These are phyloP conservation scores for Lysiphlebus fabarum DNA, from an alignment of 1,140 invertebrate species.

Conservation along the genomic window DNA sequence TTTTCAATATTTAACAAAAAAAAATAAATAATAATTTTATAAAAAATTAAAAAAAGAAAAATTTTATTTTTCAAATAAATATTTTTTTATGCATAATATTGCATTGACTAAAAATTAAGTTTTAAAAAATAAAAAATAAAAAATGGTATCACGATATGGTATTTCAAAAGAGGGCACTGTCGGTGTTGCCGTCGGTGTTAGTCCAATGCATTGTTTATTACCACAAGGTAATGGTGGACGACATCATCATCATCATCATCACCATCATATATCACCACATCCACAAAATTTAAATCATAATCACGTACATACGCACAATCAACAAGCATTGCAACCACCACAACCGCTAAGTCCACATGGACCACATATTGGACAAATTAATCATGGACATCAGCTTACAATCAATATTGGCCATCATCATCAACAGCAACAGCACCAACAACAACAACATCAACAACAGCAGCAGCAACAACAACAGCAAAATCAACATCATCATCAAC, in stretches of 20 bases:
- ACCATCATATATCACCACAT: conserved; percentile 38
- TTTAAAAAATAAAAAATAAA: conserved; percentile 12
- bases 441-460: conserved; percentile 36
- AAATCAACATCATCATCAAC: conserved; percentile 37
- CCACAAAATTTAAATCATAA: conserved; percentile 46
- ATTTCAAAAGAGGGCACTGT: conserved; percentile 48
- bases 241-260: conserved; percentile 24
- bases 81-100: neutral
- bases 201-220: conserved; percentile 46
- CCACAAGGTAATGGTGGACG: conserved; percentile 45
- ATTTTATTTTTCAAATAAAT: conserved; percentile 2
- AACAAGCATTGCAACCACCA: conserved; percentile 35
- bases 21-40: neutral
- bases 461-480: conserved; percentile 29
- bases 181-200: conserved; percentile 45
- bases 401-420: conserved; percentile 44
- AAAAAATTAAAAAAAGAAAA: neutral
- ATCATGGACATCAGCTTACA: conserved; percentile 43
- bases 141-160: conserved; percentile 49
- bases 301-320: conserved; percentile 47
- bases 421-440: conserved; percentile 40
- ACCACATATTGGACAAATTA: conserved; percentile 43
- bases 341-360: conserved; percentile 43
- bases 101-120: neutral
- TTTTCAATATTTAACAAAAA: no score